Evolutionary conservation across 2,888 invertebrate species (phyloP).

Genomic region (Hypselothyrea guttata): DNA sequence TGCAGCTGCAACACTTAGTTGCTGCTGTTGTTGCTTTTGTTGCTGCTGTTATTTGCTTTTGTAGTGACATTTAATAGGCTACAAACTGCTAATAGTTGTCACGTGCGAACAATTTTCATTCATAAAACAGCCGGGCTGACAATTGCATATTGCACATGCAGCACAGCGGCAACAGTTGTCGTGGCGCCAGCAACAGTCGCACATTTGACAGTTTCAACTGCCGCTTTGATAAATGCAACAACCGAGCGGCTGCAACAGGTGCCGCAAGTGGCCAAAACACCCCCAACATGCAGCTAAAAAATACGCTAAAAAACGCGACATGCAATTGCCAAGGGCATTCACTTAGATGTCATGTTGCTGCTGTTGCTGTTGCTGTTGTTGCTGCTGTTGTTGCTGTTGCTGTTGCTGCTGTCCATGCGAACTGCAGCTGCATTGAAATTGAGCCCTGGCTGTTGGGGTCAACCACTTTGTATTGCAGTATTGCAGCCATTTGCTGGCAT

Average conservation of each 20-base stretch:
- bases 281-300: slow-evolving; percentile 4
- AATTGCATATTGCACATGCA: slow-evolving; percentile 20
- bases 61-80: slow-evolving; percentile 69
- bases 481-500: slow-evolving; percentile 48
- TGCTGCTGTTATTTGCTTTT: slow-evolving; percentile 39
- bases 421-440: slow-evolving; percentile 20
- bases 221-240: slow-evolving; percentile 34
- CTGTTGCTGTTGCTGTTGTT: too few relatives aligned
- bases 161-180: slow-evolving; percentile 44
- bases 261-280: slow-evolving; percentile 3
- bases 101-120: slow-evolving; percentile 69
- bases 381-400: slow-evolving; percentile 1
- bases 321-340: slow-evolving; percentile 33
- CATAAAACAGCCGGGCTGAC: slow-evolving; percentile 55
- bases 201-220: slow-evolving; percentile 24
- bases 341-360: slow-evolving; percentile 20
- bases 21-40: slow-evolving; percentile 16
- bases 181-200: slow-evolving; percentile 7
- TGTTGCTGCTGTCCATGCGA: slow-evolving; percentile 12
- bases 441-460: slow-evolving; percentile 7
- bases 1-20: slow-evolving; percentile 14
- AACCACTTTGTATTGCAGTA: slow-evolving; percentile 11
- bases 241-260: slow-evolving; percentile 29
- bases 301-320: slow-evolving; percentile 17
- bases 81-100: slow-evolving; percentile 70